phyloP scores from a whole-genome alignment of 2,888 invertebrate genomes.

The Lepetodrilus schrolli region DNA sequence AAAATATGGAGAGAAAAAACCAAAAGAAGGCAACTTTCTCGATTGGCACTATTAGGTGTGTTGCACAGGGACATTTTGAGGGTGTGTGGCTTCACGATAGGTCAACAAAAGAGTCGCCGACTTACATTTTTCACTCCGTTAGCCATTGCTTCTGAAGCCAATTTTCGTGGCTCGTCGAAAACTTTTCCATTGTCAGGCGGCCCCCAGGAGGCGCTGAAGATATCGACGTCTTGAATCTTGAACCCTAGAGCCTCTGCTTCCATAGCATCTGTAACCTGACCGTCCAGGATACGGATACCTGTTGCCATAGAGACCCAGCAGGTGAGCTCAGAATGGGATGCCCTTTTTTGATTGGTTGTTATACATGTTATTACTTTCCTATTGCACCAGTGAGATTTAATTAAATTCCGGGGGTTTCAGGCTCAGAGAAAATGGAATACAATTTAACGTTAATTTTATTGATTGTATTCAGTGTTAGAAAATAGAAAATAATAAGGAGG shows the following conservation, averaged over 20 bases:
- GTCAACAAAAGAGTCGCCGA: not conserved
- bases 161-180: conserved; percentile 88
- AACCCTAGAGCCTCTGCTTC: conserved; percentile 71
- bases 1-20: too few species aligned
- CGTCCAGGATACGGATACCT: conserved; percentile 74
- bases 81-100: too few species aligned
- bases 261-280: conserved; percentile 70
- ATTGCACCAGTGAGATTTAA: not conserved
- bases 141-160: conserved; percentile 84
- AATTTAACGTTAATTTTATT: too few species aligned
- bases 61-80: too few species aligned
- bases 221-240: conserved; percentile 66
- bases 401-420: not conserved
- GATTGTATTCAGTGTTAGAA: too few species aligned
- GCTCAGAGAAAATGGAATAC: too few species aligned
- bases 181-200: conserved; percentile 91
- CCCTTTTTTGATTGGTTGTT: not conserved
- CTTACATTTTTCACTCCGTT: conserved; percentile 83
- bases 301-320: not conserved
- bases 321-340: too few species aligned
- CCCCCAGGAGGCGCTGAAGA: conserved; percentile 79
- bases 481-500: too few species aligned
- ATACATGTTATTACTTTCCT: not conserved
- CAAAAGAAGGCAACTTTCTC: too few species aligned
- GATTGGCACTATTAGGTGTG: too few species aligned